phyloP scores from a whole-genome alignment of 2,888 invertebrate genomes.

The Scaptomyza polygonia region DNA sequence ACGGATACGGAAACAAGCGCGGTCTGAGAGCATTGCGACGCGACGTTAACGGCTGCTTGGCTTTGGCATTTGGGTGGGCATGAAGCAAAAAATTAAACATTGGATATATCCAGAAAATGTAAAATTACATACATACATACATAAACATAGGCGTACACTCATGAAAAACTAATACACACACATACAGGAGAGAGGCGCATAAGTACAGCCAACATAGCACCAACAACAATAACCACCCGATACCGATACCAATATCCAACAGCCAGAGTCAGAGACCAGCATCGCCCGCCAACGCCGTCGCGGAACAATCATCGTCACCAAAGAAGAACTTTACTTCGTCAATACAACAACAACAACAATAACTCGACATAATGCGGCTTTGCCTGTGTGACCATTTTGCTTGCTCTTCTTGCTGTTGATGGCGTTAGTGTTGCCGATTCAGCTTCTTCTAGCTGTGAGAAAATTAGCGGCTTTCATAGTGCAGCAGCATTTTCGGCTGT shows the following conservation, averaged over 20 bases:
- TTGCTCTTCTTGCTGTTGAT: conserved; percentile 48
- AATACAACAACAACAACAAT: conserved; percentile 57
- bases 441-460: background rate
- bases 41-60: conserved; percentile 40
- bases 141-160: conserved; percentile 43
- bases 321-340: conserved; percentile 75
- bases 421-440: background rate
- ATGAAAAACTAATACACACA: conserved; percentile 67
- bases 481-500: background rate
- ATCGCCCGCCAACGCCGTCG: conserved; percentile 56
- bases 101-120: conserved; percentile 77
- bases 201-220: conserved; percentile 75
- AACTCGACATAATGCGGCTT: conserved; percentile 44
- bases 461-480: background rate
- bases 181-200: conserved; percentile 33
- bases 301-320: conserved; percentile 74
- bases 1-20: conserved; percentile 30
- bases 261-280: conserved; percentile 47
- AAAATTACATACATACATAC: conserved; percentile 65
- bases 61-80: conserved; percentile 69
- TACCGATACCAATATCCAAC: conserved; percentile 56
- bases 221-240: conserved; percentile 49
- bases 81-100: conserved; percentile 68
- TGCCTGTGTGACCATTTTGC: conserved; percentile 50
- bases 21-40: conserved; percentile 29